Base-by-base conservation (phyloP, 2,888 invertebrate species). In the Hermaeophaga mercurialis region DNA sequence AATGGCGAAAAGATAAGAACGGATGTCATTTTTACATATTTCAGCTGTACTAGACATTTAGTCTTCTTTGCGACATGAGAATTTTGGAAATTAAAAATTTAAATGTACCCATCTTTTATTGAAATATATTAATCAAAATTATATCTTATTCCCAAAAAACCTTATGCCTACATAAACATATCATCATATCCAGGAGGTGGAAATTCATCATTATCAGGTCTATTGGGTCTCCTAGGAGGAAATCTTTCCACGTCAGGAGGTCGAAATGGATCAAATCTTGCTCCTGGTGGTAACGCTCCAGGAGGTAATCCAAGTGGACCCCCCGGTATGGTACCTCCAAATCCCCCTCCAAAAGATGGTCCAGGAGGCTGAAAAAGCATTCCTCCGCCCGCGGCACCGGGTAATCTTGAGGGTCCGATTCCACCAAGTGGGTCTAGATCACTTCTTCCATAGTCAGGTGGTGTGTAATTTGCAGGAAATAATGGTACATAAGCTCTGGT, bases 261-360 rank as follows among this genome's bases (percentile, higher is more conserved):
- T 0, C 89, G 87, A 73, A 91, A 89, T 0, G 93, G 94, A 79
- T 94, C 93, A 75, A 91, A 94, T 53, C 93, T 82, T 2, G 92
- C 90, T 9, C 91, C 90, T 0, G 91, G 91, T 1, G 90, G 91
- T 8, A 86, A 70, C 1, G 85, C 79, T 7, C 85, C 85, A 22
- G 74, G 73, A 12, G 75, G 70, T 33, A 76, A 48, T 9, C 75
- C 76, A 4, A 65, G 45, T 44, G 61, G 64, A 8, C 63, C 66
- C 17, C 66, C 64, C 46, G 66, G 64, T 36, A 68, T 68, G 15
- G 59, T 57, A 6, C 68, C 63, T 9, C 64, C 63, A 3, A 55
- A 52, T 28, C 67, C 73, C 5, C 60, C 61, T 7, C 59, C 59
- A 49, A 58, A 58, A 5, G 54, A 58, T 6, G 58, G 58, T 2